Evolutionary conservation across 2,888 invertebrate species (phyloP).

Genomic region (Scotopteryx bipunctaria): DNA sequence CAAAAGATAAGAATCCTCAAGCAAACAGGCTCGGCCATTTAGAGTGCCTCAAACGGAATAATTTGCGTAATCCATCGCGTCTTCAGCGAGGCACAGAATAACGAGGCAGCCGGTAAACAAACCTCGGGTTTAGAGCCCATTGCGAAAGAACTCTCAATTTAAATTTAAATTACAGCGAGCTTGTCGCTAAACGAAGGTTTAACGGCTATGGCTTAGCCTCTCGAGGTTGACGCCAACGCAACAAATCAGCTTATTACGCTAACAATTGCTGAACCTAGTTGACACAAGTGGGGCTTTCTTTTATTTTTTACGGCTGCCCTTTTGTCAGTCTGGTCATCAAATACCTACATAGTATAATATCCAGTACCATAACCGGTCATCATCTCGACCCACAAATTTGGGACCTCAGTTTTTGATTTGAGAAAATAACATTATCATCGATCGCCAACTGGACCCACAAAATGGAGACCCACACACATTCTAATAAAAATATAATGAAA

Average conservation of each 20-base stretch:
- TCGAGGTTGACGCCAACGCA: neutral
- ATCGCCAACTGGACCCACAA: too few relatives aligned
- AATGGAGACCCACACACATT: too few relatives aligned
- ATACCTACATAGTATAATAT: too few relatives aligned
- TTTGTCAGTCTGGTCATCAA: too few relatives aligned
- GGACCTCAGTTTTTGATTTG: too few relatives aligned
- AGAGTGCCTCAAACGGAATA: constrained; percentile 15
- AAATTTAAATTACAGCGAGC: constrained; percentile 7
- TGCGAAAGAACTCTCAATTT: constrained; percentile 11
- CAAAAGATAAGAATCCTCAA: neutral
- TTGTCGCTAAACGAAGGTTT: constrained; percentile 13
- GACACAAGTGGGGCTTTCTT: neutral
- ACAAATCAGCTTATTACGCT: constrained; percentile 1
- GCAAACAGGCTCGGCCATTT: constrained; percentile 13
- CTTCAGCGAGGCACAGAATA: constrained; percentile 8
- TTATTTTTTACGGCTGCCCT: neutral
- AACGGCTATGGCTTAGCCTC: neutral
- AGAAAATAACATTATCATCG: too few relatives aligned
- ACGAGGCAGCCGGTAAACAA: constrained; percentile 6
- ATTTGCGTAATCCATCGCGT: constrained; percentile 18
- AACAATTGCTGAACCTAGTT: neutral
- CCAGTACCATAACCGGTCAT: too few relatives aligned
- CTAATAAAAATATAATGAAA: too few relatives aligned
- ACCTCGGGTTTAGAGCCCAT: constrained; percentile 7
- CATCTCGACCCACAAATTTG: too few relatives aligned